phyloP scores from a whole-genome alignment of 2,888 invertebrate genomes.

The Meliscaeva auricollis region DNA sequence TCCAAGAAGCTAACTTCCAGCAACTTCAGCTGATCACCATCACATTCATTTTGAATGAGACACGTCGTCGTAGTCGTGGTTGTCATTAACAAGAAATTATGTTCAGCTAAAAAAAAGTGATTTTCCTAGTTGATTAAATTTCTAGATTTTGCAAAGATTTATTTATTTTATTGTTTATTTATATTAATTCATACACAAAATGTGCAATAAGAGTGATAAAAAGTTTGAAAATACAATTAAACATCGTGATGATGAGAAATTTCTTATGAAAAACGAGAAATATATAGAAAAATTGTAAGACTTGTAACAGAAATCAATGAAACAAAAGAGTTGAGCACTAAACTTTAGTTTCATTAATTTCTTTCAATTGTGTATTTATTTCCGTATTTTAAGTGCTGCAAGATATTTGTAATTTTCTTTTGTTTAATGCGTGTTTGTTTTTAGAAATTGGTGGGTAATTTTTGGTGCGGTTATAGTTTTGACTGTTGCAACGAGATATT shows the following conservation, averaged over 20 bases:
- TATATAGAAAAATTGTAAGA: slow-evolving; percentile 76
- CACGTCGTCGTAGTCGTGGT: slow-evolving; percentile 57
- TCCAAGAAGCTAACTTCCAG: slow-evolving; percentile 35
- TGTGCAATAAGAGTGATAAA: slow-evolving; percentile 51
- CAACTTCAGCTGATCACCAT: slow-evolving; percentile 39
- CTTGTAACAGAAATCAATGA: not conserved
- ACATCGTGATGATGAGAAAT: slow-evolving; percentile 23
- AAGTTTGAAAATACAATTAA: slow-evolving; percentile 44
- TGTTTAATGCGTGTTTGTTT: not conserved
- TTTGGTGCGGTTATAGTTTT: slow-evolving; percentile 88
- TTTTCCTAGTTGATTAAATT: not conserved
- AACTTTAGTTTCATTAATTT: slow-evolving; percentile 71
- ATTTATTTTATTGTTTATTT: slow-evolving; percentile 34
- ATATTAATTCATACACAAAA: slow-evolving; percentile 18
- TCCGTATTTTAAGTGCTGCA: not conserved
- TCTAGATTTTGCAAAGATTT: slow-evolving; percentile 5
- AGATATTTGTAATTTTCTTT: not conserved
- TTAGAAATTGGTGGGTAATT: slow-evolving; percentile 87
- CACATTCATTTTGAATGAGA: slow-evolving; percentile 34
- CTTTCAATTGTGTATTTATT: not conserved
- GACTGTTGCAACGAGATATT: slow-evolving; percentile 91
- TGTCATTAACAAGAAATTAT: slow-evolving; percentile 35
- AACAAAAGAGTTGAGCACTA: slow-evolving; percentile 77
- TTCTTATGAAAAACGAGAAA: slow-evolving; percentile 12
- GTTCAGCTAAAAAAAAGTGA: slow-evolving; percentile 33